Conservation (phyloP, 1,140 invertebrate species). For the Venustaconcha ellipsiformis region DNA sequence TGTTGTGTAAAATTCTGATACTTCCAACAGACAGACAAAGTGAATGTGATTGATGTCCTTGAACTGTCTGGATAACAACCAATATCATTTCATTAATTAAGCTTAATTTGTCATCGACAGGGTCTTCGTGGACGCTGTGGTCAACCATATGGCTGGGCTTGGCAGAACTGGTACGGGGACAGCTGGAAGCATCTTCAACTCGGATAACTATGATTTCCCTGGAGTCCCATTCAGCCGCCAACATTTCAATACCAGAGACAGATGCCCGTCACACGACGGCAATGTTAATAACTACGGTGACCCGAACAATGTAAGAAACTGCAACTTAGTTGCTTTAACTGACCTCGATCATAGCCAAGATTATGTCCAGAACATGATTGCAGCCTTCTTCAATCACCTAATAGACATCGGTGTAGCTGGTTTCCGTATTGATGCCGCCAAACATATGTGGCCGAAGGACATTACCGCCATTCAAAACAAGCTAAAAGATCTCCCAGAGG, state of each 20-base stretch:
- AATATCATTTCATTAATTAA: neutral
- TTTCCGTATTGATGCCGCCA: constrained; percentile 53
- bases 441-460: constrained; percentile 57
- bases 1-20: neutral
- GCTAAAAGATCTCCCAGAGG: constrained; percentile 57
- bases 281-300: constrained; percentile 61
- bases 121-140: constrained; percentile 86
- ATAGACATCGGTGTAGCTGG: constrained; percentile 84
- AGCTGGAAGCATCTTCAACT: constrained; percentile 58
- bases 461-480: constrained; percentile 64
- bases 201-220: constrained; percentile 65
- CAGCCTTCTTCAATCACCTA: constrained; percentile 73
- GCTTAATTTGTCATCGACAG: constrained; percentile 64
- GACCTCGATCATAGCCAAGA: constrained; percentile 78
- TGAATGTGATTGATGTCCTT: neutral
- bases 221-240: constrained; percentile 69
- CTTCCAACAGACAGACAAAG: neutral
- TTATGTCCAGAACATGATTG: constrained; percentile 78
- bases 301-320: constrained; percentile 73
- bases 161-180: constrained; percentile 52
- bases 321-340: constrained; percentile 78
- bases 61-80: neutral
- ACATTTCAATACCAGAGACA: constrained; percentile 53
- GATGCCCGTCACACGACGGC: constrained; percentile 49
- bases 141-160: constrained; percentile 87